A percentile compares a stretch with the other conserved stretches of the same genome.
Evolutionary conservation across 1,140 invertebrate genomes (phyloP).

Genomic region (Meteorus sp.): DNA sequence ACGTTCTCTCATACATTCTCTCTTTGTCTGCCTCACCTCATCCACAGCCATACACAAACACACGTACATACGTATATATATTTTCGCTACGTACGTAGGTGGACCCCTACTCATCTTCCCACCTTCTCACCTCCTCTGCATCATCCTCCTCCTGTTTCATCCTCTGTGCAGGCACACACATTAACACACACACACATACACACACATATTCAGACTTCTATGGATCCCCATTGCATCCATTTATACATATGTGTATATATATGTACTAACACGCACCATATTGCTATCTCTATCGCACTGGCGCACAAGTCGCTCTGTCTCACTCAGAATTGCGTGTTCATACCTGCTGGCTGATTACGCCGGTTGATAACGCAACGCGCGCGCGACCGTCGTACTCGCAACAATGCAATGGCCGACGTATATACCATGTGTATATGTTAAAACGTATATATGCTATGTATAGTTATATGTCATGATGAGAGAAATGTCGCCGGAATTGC

Average conservation of each 20-base stretch:
- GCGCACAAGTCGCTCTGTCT: conserved; percentile 3
- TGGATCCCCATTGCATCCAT: too few relatives aligned
- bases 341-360: conserved; percentile 38
- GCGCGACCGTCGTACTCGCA: conserved; percentile 21
- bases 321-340: too few relatives aligned
- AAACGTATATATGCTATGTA: too few relatives aligned
- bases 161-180: too few relatives aligned
- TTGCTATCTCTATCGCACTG: not conserved
- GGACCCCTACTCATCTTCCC: conserved; percentile 9
- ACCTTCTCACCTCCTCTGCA: too few relatives aligned
- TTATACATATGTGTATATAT: too few relatives aligned
- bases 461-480: not conserved
- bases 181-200: too few relatives aligned
- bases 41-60: not conserved
- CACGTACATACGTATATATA: not conserved
- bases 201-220: too few relatives aligned
- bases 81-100: not conserved
- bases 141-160: too few relatives aligned
- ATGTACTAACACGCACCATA: conserved; percentile 22
- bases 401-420: conserved; percentile 42
- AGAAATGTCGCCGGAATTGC: not conserved
- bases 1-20: conserved; percentile 3
- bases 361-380: conserved; percentile 38
- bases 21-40: conserved; percentile 3
- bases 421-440: too few relatives aligned